Evolutionary conservation across 1,140 invertebrate genomes (phyloP).

Genomic region (Hyles euphorbiae): DNA sequence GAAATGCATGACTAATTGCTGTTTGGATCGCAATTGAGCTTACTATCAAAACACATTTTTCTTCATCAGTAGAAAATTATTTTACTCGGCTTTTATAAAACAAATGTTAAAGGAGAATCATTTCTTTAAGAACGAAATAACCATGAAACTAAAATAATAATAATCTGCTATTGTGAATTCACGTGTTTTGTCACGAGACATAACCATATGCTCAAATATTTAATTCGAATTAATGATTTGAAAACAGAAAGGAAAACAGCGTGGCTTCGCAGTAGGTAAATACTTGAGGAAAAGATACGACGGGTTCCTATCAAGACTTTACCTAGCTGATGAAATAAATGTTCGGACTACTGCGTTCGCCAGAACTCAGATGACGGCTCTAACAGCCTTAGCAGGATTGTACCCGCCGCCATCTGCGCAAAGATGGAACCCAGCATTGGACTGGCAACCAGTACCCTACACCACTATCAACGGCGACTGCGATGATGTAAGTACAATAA

Average conservation of each 20-base stretch:
- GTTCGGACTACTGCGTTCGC: constrained; percentile 75
- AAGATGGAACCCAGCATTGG: constrained; percentile 67
- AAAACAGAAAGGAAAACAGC: constrained; percentile 68
- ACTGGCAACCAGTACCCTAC: constrained; percentile 78
- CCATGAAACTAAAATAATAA: too few species aligned
- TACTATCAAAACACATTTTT: too few species aligned
- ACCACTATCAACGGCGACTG: constrained; percentile 51
- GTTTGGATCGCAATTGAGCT: too few species aligned
- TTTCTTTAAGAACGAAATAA: too few species aligned
- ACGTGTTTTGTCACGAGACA: background rate
- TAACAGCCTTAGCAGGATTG: constrained; percentile 75
- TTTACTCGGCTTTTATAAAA: too few species aligned
- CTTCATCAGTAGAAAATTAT: background rate
- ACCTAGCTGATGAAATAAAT: constrained; percentile 70
- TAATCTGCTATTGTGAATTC: too few species aligned
- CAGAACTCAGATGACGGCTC: constrained; percentile 78
- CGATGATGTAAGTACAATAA: constrained; percentile 69
- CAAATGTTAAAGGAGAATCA: too few species aligned
- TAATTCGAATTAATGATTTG: background rate
- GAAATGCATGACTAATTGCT: too few species aligned
- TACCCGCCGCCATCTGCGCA: constrained; percentile 71
- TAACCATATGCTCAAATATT: background rate
- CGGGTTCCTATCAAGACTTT: constrained; percentile 54
- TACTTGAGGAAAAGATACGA: constrained; percentile 62
- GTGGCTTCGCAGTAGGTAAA: constrained; percentile 59